Percentiles rank a stretch among this genome's conserved stretches.
These are phyloP conservation scores for Thelaira solivaga DNA, from an alignment of 2,888 invertebrate genomes.

Conservation along the genomic window DNA sequence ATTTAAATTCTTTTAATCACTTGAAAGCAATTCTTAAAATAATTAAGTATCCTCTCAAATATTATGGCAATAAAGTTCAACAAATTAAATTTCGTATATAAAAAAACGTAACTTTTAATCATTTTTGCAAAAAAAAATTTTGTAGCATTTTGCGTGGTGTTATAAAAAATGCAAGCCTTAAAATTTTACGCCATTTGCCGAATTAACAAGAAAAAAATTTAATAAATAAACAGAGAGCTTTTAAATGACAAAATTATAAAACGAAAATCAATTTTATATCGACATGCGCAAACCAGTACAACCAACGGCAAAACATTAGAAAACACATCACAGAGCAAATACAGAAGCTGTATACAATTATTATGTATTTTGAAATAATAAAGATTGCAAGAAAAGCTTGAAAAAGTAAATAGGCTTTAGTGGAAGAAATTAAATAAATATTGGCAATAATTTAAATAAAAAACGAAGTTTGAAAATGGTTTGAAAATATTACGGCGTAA, in stretches of 20 bases:
- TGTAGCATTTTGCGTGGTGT: no score
- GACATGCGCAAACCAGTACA: slow-evolving; percentile 51
- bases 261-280: slow-evolving; percentile 60
- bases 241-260: slow-evolving; percentile 36
- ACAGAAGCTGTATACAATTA: slow-evolving; percentile 17
- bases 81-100: no score
- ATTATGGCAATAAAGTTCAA: no score
- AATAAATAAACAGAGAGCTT: slow-evolving; percentile 52
- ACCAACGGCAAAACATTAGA: slow-evolving; percentile 48
- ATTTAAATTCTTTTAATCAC: no score
- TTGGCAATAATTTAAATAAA: background rate
- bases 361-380: slow-evolving; percentile 16
- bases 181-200: slow-evolving; percentile 20
- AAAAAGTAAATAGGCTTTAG: no score
- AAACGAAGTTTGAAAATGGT: background rate
- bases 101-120: no score
- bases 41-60: no score
- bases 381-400: no score
- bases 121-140: no score
- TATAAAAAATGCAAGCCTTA: no score
- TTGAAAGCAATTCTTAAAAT: no score
- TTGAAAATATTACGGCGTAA: background rate
- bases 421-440: background rate
- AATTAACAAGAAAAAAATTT: slow-evolving; percentile 12
- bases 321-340: slow-evolving; percentile 39